Percentiles rank a stretch among this genome's conserved stretches.
Conservation (phyloP, 2,113 vertebrate species). For the Cygnus buccinator region DNA sequence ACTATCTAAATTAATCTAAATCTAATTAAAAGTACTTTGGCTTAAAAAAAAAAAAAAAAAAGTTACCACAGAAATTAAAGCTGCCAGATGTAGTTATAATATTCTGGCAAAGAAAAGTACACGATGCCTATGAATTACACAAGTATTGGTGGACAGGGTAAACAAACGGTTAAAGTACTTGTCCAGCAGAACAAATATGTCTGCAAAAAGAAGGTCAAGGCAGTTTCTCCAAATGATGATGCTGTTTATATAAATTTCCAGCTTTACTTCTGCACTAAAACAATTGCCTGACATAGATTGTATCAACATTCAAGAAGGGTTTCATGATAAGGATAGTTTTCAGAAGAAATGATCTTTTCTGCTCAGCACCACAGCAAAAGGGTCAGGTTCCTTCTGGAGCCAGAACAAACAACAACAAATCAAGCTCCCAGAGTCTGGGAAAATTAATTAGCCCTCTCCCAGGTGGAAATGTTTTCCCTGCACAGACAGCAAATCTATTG, state of each 20-base stretch:
- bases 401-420: slow-evolving; percentile 19
- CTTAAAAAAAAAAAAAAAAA: not conserved
- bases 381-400: not conserved
- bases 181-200: not conserved
- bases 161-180: not conserved
- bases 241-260: not conserved
- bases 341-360: slow-evolving; percentile 16
- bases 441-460: not conserved
- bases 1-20: slow-evolving; percentile 20
- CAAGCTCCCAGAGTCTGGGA: not conserved
- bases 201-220: not conserved
- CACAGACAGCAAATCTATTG: not conserved
- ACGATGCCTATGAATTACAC: not conserved
- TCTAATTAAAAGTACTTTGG: not conserved
- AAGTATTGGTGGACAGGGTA: not conserved
- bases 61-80: not conserved
- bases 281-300: not conserved
- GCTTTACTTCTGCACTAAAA: not conserved
- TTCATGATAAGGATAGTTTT: slow-evolving; percentile 22
- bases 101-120: not conserved
- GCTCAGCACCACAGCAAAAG: not conserved
- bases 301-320: not conserved
- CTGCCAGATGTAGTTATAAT: not conserved
- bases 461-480: not conserved
- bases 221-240: not conserved